Evolutionary conservation across 2,113 vertebrate species (phyloP), one percentile per base, ranked within the genome.

Genomic region (Morphnarchus princeps): DNA sequence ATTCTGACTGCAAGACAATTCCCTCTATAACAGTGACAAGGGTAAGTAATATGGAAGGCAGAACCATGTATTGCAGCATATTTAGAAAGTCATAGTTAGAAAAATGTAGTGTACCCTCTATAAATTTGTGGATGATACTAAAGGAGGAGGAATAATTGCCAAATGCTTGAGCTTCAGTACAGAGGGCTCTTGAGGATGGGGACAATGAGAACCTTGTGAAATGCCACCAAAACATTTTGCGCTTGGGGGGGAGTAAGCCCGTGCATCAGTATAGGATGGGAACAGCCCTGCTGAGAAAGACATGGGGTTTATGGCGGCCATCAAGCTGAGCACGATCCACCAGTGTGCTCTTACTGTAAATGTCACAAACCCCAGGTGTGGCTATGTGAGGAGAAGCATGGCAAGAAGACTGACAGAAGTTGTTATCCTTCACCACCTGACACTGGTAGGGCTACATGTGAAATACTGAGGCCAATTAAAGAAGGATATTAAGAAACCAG

Each of bases 21-120:
- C 38, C 28, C 47, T 36, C 55, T 15, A 0, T 2, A 7, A 7
- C 19, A 26, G 11, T 26, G 70, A 7, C 0, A 11, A 49, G 21
- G 69, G n/a, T 13, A 40, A 87, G 14, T 3, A 67, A 42, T 6
- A 18, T 6, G 34, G 24, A 54, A 34, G 50, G 28, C 36, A 70
- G 36, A 66, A 20, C 50, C 28, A 5, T 1, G 8, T 11, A 13
- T 2, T 61, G 34, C 7, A 70, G 24, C 5, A 0, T 9, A 15
- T 52, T 66, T 16, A 26, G 73, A 26, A 61, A 90, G 40, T 9
- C 36, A 55, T 8, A 58, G 65, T 34, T 13, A 29, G 52, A 28
- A 79, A 71, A 88, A 28, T 2, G 1, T 6, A 15, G 1, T 3
- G 18, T 18, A 12, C 5, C 7, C 22, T 57, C 47, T 38, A 1